Evolutionary conservation across 1,140 invertebrate species (phyloP).

Genomic region (Littorina saxatilis): DNA sequence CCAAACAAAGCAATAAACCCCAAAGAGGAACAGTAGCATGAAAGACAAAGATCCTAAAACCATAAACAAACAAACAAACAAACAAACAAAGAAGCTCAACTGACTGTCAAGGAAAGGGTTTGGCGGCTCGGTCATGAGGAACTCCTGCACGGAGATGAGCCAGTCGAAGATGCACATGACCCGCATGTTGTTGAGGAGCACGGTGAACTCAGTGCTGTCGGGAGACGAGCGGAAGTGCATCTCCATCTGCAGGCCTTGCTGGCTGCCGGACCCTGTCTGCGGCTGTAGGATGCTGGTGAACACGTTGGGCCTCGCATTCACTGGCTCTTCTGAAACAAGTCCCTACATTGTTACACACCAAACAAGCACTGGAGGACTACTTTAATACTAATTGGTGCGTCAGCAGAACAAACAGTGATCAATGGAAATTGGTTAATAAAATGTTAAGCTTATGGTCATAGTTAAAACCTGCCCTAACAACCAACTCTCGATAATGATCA

Average conservation of each 20-base stretch:
- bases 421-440: too few relatives aligned
- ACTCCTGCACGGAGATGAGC: conserved; percentile 91
- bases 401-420: too few relatives aligned
- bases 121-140: conserved; percentile 80
- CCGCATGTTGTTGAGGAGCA: conserved; percentile 96
- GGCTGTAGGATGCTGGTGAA: conserved; percentile 94
- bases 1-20: too few relatives aligned
- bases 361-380: too few relatives aligned
- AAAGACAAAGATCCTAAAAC: too few relatives aligned
- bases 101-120: conserved; percentile 67
- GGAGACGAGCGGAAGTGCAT: conserved; percentile 73
- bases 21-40: too few relatives aligned
- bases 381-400: too few relatives aligned
- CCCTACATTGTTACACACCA: too few relatives aligned
- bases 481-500: too few relatives aligned
- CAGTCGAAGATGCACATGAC: conserved; percentile 96
- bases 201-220: conserved; percentile 88
- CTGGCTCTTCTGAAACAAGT: conserved; percentile 80
- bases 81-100: neutral
- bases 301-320: conserved; percentile 86
- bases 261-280: conserved; percentile 47
- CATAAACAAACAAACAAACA: too few relatives aligned
- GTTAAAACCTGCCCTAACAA: too few relatives aligned
- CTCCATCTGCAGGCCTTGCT: conserved; percentile 70
- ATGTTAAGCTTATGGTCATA: too few relatives aligned